Percentiles rank a stretch among this genome's conserved stretches.
phyloP scores from a whole-genome alignment of 2,888 invertebrate species.

The Pseudolycoriella hygida region DNA sequence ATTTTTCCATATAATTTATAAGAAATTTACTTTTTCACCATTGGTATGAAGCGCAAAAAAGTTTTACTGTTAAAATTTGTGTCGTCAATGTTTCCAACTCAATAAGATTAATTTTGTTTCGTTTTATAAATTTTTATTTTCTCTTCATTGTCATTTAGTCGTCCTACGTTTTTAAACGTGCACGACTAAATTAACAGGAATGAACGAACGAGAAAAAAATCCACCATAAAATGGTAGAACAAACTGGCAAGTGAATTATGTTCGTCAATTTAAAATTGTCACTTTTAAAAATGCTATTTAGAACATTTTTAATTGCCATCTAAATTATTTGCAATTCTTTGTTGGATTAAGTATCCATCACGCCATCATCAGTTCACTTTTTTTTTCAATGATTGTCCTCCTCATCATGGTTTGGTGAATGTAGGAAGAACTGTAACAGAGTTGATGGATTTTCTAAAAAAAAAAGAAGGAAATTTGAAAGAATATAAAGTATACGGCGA shows the following conservation, averaged over 20 bases:
- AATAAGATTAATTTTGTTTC: not conserved
- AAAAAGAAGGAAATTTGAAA: not conserved
- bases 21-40: not conserved
- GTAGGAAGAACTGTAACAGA: not conserved
- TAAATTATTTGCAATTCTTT: conserved; percentile 12
- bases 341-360: conserved; percentile 11
- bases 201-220: not conserved
- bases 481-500: not conserved
- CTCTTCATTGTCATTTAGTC: too few relatives aligned
- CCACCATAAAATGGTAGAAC: not conserved
- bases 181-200: too few relatives aligned
- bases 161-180: too few relatives aligned
- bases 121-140: not conserved
- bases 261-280: conserved; percentile 11
- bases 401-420: too few relatives aligned
- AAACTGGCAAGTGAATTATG: conserved; percentile 9
- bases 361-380: conserved; percentile 2
- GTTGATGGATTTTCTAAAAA: not conserved
- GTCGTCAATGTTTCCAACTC: conserved; percentile 1
- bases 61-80: not conserved
- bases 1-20: too few relatives aligned
- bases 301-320: conserved; percentile 12
- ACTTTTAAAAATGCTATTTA: conserved; percentile 11
- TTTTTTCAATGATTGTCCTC: too few relatives aligned
- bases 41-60: not conserved